phyloP scores from a whole-genome alignment of 1,140 invertebrate genomes.

The Mylabris phalerata region DNA sequence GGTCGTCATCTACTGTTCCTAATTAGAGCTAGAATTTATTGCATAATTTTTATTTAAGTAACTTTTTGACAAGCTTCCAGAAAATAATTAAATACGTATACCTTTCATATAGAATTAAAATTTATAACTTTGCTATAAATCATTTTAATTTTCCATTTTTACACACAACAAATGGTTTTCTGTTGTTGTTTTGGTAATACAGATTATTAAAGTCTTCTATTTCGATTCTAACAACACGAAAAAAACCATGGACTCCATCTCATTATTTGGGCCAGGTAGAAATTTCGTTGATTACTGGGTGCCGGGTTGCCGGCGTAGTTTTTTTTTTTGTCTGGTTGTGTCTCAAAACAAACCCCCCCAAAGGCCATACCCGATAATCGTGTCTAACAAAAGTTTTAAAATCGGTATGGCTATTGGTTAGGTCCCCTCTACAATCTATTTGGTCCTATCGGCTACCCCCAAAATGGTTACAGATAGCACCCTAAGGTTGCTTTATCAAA shows the following conservation, averaged over 20 bases:
- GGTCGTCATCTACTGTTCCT: conserved; percentile 6
- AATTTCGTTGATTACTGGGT: conserved; percentile 6
- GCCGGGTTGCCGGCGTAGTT: background rate
- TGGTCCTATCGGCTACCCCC: conserved; percentile 28
- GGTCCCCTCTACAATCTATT: conserved; percentile 19
- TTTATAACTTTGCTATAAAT: conserved; percentile 7
- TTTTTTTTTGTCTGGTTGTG: background rate
- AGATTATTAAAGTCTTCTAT: too few relatives aligned
- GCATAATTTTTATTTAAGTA: conserved; percentile 7
- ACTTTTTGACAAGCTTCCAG: conserved; percentile 22
- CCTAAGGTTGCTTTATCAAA: conserved; percentile 24
- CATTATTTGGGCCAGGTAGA: conserved; percentile 10
- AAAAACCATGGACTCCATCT: too few relatives aligned
- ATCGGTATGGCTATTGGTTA: conserved; percentile 28
- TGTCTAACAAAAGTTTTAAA: conserved; percentile 27
- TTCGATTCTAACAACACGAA: too few relatives aligned
- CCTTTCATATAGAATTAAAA: conserved; percentile 12
- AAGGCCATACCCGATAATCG: conserved; percentile 12
- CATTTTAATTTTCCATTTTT: background rate
- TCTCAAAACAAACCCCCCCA: conserved; percentile 8
- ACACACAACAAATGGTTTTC: background rate
- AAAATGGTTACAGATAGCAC: conserved; percentile 25
- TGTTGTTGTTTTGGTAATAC: too few relatives aligned
- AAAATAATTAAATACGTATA: conserved; percentile 21
- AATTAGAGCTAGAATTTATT: conserved; percentile 12